phyloP scores from a whole-genome alignment of 1,140 invertebrate species.

The Tigriopus japonicus region DNA sequence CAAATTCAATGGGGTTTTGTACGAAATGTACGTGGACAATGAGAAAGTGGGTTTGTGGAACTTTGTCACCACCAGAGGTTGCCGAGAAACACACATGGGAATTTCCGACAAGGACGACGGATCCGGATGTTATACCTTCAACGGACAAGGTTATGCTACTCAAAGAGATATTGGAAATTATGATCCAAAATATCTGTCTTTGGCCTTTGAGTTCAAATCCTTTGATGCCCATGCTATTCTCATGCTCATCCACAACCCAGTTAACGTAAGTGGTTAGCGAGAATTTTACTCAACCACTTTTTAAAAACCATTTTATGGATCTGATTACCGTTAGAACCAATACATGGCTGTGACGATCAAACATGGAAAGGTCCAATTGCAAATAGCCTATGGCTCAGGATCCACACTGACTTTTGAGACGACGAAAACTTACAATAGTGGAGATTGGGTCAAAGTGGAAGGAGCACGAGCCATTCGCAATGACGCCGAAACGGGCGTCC shows the following conservation, averaged over 20 bases:
- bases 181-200: constrained; percentile 2
- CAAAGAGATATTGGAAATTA: constrained; percentile 7
- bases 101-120: constrained; percentile 20
- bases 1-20: constrained; percentile 44
- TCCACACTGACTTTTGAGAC: constrained; percentile 43
- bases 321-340: constrained; percentile 38
- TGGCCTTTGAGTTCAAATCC: constrained; percentile 60
- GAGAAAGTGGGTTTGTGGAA: constrained; percentile 69
- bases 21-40: constrained; percentile 54
- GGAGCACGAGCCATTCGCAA: constrained; percentile 28
- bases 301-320: not conserved
- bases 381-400: constrained; percentile 45
- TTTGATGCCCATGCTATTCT: constrained; percentile 70
- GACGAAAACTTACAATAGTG: constrained; percentile 53
- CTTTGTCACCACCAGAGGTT: constrained; percentile 43
- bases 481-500: constrained; percentile 19
- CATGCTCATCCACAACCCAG: constrained; percentile 54
- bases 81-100: constrained; percentile 48
- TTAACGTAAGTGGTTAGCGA: constrained; percentile 24
- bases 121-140: not conserved
- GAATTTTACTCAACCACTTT: too few relatives aligned
- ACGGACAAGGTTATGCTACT: constrained; percentile 7
- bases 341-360: constrained; percentile 53
- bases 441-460: constrained; percentile 53
- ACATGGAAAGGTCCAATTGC: constrained; percentile 51